Percentiles rank a stretch among this genome's conserved stretches.
phyloP scores from a whole-genome alignment of 2,113 vertebrate species.

The Meriones unguiculatus region DNA sequence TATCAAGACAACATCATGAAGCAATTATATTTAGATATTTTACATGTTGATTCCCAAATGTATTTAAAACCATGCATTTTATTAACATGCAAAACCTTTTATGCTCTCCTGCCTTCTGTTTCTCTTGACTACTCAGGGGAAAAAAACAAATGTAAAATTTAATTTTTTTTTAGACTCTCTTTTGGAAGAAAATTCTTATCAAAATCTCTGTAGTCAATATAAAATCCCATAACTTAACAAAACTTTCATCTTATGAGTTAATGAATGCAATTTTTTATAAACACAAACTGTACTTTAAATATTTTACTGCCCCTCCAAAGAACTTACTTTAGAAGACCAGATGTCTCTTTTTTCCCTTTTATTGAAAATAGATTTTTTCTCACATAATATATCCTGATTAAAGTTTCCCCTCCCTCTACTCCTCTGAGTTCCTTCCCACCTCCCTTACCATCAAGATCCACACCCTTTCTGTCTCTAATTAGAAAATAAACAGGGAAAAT shows the following conservation, averaged over 20 bases:
- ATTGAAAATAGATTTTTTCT: neutral
- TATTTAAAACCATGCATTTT: neutral
- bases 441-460: neutral
- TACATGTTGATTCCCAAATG: neutral
- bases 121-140: neutral
- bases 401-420: neutral
- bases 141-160: neutral
- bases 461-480: neutral
- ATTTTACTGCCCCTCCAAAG: neutral
- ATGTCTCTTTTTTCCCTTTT: neutral
- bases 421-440: neutral
- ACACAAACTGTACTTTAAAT: neutral
- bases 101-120: neutral
- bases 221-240: neutral
- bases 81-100: neutral
- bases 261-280: constrained; percentile 2
- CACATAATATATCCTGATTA: neutral
- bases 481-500: neutral
- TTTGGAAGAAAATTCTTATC: constrained; percentile 15
- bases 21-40: neutral
- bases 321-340: neutral
- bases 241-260: constrained; percentile 8
- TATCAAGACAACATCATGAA: neutral
- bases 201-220: neutral
- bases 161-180: neutral